Base-by-base conservation (phyloP, 2,113 vertebrate genomes). In the Oreochromis tanganicae region DNA sequence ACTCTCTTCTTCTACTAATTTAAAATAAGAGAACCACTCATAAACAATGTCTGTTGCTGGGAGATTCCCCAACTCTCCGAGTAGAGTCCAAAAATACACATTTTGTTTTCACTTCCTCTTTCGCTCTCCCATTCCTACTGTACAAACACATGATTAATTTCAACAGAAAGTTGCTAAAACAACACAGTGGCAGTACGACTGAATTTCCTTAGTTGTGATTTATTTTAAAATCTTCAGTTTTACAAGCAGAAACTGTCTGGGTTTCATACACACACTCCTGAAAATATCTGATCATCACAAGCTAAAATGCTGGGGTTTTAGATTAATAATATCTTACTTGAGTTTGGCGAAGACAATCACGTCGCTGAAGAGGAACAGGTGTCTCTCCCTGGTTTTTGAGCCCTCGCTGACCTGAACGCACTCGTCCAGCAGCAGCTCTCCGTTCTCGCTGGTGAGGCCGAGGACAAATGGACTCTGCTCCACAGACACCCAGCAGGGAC, bases 391-490 rank as follows among this genome's bases (percentile, higher is more conserved):
- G 61, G 95, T 96, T 91, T 96, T 95, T 3, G 88, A 82, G 78
- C 93, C 92, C 86, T 95, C 94, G 0, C 93, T 97, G 24, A 97
- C 89, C 61, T 96, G 93, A 38, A 95, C 89, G 1, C 88, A 90
- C 24, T 96, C 94, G 9, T 96, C 96, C 90, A 97, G 89, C 80
- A 96, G 89, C 83, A 96, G 93, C 43, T 95, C 86, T 4, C 93
- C 93, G 17, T 95, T 94, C 85, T 96, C 93, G 9, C 84, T 84
- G 41, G 91, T 89, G 56, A 97, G 91, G 56, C 95, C 95, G 4
- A 96, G 92, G 85, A 97, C 95, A 32, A 96, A 97, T 0, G 95
- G 95, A 90, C 96, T 96, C 93, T 96, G 96, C 3, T 96, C 94
- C 75, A 93, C 91, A 2, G 94, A 89, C 27, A 95, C 91, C 80